Base-by-base conservation (phyloP, 2,888 invertebrate genomes). In the Sialis lutaria region DNA sequence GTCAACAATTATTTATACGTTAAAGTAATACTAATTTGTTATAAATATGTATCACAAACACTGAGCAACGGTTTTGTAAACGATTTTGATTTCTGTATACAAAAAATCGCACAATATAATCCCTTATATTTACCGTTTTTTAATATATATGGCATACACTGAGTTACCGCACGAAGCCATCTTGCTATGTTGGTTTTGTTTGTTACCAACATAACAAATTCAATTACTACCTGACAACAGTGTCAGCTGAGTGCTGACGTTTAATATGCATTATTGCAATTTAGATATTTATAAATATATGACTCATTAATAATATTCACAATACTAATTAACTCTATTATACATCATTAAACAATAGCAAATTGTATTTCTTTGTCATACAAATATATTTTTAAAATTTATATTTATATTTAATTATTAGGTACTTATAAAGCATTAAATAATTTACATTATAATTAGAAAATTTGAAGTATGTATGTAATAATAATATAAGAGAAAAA, bases 91-190 rank as follows among this genome's bases (percentile, higher is more conserved):
- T 22, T 22, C 22, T 2, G 22, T 22, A 22, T 22, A 22, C 22
- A 22, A 22, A 22, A 22, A 22, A 22, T 22, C 22, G 22, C 22
- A 22, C 22, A 22, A 22, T 22, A 22, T 22, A 22, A 22, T 22
- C 22, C 22, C 22, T 22, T 22, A 22, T 22, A 22, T 22, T 22
- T 22, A 22, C 22, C 22, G 22, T 22, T 22, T 31, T 42, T 33
- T 33, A 37, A 10, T 33, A 39, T 34, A 30, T 34, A 44, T 13
- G 33, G 44, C n/a, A 10, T 13, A 52, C 55, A 56, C 53, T 54
- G 57, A 53, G 53, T 53, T 54, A 55, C 52, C 52, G 48, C 53
- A 55, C 54, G 55, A 55, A 59, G 60, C 60, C 60, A 60, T 60
- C 57, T 60, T 60, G 55, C 52, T 43, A 33, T 43, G 33, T 33